Evolutionary conservation across 2,113 vertebrate species (phyloP), one percentile per base, ranked within the genome.

Genomic region (Chlamydotis undulata): DNA sequence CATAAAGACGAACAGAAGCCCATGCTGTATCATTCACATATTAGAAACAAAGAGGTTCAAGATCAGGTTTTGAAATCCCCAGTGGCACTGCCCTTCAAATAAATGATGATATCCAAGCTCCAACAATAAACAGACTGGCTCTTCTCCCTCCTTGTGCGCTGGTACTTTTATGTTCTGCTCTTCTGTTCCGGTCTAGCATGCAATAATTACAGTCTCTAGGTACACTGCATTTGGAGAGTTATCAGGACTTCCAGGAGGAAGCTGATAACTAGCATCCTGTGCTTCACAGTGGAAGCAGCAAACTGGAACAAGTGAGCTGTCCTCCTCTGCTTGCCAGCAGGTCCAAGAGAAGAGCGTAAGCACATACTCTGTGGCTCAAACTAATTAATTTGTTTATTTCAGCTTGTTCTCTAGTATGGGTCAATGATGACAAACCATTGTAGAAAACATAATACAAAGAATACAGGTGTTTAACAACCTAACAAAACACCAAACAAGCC

Each of bases 361-460:
- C 65, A 94, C 71, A 71, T 23, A 89, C 17, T 82, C 92, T 77
- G 83, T 50, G 74, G 80, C 77, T 87, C 77, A 90, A 92, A 83
- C 61, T 77, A 95, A 94, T 94, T 96, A 79, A 91, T 90, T 70
- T 77, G 86, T 93, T 92, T 96, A 79, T 87, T 96, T 93, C 87
- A 63, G 79, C 47, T 83, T 82, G 39, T 61, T 89, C 77, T 89
- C 74, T 73, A 84, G 33, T 31, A 76, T 29, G 81, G 80, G 61
- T 85, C 83, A 94, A 55, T 3, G 37, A 94, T 77, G 83, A 96
- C 87, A 96, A 96, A 91, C 12, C 14, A 55, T 43, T 78, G 50
- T 16, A 92, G 78, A 71, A 89, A 96, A 93, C 59, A 89, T 9
- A 83, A 85, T 8, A 65, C 56, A 89, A 91, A 94, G 56, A 92